Percentiles rank a stretch among this genome's conserved stretches.
These are phyloP conservation scores for Ceyx melanurus DNA, from an alignment of 2,113 vertebrate genomes.

Conservation along the genomic window DNA sequence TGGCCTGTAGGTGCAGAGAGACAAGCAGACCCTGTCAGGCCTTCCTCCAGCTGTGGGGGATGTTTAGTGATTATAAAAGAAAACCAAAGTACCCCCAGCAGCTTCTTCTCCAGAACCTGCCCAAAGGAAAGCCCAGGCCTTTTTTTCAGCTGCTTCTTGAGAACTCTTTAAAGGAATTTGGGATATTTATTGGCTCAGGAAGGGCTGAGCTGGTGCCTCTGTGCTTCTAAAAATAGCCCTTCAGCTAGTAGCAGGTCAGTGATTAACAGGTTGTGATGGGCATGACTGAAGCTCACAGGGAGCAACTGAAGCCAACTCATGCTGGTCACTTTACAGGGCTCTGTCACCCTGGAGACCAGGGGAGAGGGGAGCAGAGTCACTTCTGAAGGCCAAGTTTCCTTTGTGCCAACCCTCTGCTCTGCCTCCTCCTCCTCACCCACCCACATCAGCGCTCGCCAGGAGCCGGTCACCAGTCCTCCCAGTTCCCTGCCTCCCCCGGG, in stretches of 20 bases:
- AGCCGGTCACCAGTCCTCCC: not conserved
- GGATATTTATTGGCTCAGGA: not conserved
- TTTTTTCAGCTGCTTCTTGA: not conserved
- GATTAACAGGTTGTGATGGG: not conserved
- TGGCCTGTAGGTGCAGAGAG: accelerated
- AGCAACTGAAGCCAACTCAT: not conserved
- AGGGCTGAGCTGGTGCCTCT: not conserved
- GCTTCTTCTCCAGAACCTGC: not conserved
- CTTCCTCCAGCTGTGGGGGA: not conserved
- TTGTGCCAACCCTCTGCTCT: not conserved
- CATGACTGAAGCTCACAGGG: accelerated
- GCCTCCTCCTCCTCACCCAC: not conserved
- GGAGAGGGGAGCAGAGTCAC: not conserved
- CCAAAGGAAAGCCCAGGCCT: not conserved
- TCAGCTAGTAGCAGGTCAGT: not conserved
- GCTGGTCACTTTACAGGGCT: not conserved
- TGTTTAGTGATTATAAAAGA: not conserved
- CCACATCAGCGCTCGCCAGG: accelerated
- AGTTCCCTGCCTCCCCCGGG: not conserved
- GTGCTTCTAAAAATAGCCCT: not conserved
- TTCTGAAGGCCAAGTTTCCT: not conserved
- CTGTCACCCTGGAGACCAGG: not conserved
- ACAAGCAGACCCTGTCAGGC: not conserved
- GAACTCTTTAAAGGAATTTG: not conserved
- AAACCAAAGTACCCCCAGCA: not conserved